phyloP scores from a whole-genome alignment of 2,888 invertebrate genomes.

The Cantharis lateralis region DNA sequence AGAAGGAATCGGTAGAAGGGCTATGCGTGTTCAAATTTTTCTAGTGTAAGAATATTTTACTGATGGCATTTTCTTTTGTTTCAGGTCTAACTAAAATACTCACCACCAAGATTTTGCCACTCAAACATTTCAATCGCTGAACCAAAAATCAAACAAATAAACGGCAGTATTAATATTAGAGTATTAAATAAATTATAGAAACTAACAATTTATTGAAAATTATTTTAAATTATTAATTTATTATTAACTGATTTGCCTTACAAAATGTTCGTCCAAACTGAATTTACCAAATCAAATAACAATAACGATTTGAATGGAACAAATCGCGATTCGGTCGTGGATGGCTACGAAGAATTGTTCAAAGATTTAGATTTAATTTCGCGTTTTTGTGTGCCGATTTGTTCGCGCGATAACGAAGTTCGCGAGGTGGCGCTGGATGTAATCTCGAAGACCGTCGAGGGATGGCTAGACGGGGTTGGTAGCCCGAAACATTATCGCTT shows the following conservation, averaged over 20 bases:
- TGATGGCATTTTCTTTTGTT: slow-evolving; percentile 7
- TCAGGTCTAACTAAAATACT: slow-evolving; percentile 19
- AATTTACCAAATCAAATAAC: slow-evolving; percentile 51
- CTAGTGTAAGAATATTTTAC: background rate
- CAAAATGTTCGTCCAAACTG: slow-evolving; percentile 53
- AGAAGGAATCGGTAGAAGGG: too few species aligned
- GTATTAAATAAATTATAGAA: slow-evolving; percentile 37
- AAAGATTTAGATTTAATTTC: slow-evolving; percentile 58
- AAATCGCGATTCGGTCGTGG: slow-evolving; percentile 33
- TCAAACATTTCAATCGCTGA: slow-evolving; percentile 5
- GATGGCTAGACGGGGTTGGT: slow-evolving; percentile 60
- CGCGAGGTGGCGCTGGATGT: slow-evolving; percentile 59
- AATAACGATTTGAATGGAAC: slow-evolving; percentile 47
- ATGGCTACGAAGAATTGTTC: slow-evolving; percentile 44
- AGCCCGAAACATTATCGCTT: slow-evolving; percentile 56
- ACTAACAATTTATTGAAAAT: slow-evolving; percentile 2
- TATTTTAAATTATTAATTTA: slow-evolving; percentile 9
- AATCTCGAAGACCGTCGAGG: slow-evolving; percentile 60
- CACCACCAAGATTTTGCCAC: background rate
- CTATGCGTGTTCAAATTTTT: too few species aligned
- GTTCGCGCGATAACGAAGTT: slow-evolving; percentile 59
- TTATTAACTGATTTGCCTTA: slow-evolving; percentile 37
- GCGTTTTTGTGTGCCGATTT: slow-evolving; percentile 59
- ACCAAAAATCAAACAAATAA: slow-evolving; percentile 25
- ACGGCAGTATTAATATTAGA: slow-evolving; percentile 44